phyloP scores from a whole-genome alignment of 2,113 vertebrate genomes.

The Rattus rattus region DNA sequence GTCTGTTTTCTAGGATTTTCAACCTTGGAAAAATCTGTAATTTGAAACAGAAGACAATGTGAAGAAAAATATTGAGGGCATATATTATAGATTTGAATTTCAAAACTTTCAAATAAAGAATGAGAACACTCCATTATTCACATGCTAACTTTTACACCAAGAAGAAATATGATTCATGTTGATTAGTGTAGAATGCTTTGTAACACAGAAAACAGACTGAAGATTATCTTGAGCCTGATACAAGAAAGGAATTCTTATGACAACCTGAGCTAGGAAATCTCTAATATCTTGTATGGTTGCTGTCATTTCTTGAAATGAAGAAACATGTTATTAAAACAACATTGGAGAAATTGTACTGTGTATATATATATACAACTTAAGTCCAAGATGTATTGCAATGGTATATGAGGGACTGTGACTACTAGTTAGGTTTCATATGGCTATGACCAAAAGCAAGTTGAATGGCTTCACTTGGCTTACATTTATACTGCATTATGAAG shows the following conservation, averaged over 20 bases:
- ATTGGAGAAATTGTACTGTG: background rate
- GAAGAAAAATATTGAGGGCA: slow-evolving; percentile 19
- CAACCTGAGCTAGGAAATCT: background rate
- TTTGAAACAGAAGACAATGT: slow-evolving; percentile 40
- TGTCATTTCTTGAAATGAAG: background rate
- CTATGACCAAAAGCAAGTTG: background rate
- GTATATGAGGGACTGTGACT: background rate
- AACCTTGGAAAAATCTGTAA: slow-evolving; percentile 11
- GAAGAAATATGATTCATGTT: background rate
- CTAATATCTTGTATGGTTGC: background rate
- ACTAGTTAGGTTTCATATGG: background rate
- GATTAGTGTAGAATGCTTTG: background rate
- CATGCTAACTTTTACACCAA: background rate
- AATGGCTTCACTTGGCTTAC: background rate
- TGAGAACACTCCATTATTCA: background rate
- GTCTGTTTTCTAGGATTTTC: background rate
- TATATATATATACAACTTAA: background rate
- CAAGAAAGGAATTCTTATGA: background rate
- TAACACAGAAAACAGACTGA: background rate
- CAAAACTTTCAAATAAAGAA: slow-evolving; percentile 27
- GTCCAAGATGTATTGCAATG: background rate
- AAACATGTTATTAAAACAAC: background rate
- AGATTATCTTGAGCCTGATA: background rate
- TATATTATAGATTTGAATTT: slow-evolving; percentile 26
- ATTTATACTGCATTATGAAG: background rate